Evolutionary conservation across 2,888 invertebrate species (phyloP).

Genomic region (Temnothorax rugatulus): DNA sequence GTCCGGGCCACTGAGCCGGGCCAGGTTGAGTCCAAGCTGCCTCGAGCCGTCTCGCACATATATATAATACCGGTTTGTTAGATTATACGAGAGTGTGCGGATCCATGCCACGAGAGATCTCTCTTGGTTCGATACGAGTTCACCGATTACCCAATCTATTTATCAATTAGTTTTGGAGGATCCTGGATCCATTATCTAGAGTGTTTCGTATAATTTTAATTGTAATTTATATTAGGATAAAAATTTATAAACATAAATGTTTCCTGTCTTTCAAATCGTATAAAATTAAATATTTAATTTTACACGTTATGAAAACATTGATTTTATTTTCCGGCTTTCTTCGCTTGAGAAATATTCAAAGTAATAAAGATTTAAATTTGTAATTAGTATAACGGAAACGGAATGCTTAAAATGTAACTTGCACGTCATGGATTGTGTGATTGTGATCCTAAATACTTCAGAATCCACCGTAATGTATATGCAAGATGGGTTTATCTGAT

Average conservation of each 20-base stretch:
- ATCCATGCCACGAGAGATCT: constrained; percentile 66
- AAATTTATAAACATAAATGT: neutral
- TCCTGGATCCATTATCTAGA: neutral
- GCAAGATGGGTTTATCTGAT: constrained; percentile 56
- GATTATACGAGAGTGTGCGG: constrained; percentile 73
- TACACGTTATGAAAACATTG: neutral
- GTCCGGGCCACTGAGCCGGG: constrained; percentile 11
- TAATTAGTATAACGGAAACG: neutral
- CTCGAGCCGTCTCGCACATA: constrained; percentile 65
- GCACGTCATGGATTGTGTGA: neutral
- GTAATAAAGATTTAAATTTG: neutral
- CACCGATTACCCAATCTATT: constrained; percentile 39
- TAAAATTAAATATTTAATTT: neutral
- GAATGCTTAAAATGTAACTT: neutral
- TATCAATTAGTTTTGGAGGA: neutral
- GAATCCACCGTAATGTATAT: constrained; percentile 49
- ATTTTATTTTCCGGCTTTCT: neutral
- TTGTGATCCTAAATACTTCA: constrained; percentile 5
- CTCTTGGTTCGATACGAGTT: constrained; percentile 60
- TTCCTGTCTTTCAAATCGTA: neutral
- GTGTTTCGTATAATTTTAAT: neutral
- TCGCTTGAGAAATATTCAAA: neutral
- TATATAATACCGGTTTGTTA: constrained; percentile 79
- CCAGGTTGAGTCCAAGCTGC: constrained; percentile 29
- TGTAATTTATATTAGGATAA: neutral